Evolutionary conservation across 2,888 invertebrate species (phyloP), one percentile per base, ranked within the genome.

Genomic region (Patella ulyssiponensis): DNA sequence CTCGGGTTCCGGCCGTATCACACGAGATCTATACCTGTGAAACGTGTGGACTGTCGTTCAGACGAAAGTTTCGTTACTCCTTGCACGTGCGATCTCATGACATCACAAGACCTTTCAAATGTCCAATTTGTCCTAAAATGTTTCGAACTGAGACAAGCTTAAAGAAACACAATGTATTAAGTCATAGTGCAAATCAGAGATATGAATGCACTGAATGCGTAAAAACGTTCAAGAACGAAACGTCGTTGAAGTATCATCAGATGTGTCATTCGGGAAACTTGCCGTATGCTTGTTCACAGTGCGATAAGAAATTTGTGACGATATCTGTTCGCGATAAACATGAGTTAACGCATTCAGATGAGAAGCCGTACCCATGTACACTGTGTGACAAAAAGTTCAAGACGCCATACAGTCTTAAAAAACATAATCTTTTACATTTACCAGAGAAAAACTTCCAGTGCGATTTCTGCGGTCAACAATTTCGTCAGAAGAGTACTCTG

Each of bases 381-480:
- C 20, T 71, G 11, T 71, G 71, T 52, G 52, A 52, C 11, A 71
- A 71, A 33, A 52, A 71, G 33, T 71, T 71, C 33, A 71, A 51
- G 33, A 44, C 44, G 0, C 51, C 20, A 52, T 33, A 71, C 33
- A 44, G 52, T 52, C 71, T 71, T 1, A 71, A 44, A 12, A 52
- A 44, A 51, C 71, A 71, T 14, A 44, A 51, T 27, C 71, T 71
- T 11, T n/a, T 71, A 51, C 71, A 71, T 52, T 14, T n/a, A 27
- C 27, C 27, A 17, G 71, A 71, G 44, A 44, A 52, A 17, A n/a
- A 23, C 12, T 52, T 51, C 33, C 44, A 52, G 14, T 71, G 71
- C 5, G 71, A 71, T 51, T 52, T 51, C n/a, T 71, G 71, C 33
- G 71, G 52, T 71, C 44, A 71, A 51, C 44, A 52, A 44, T 71